These are phyloP conservation scores for Colaptes auratus DNA, from an alignment of 2,113 vertebrate genomes.

Conservation along the genomic window DNA sequence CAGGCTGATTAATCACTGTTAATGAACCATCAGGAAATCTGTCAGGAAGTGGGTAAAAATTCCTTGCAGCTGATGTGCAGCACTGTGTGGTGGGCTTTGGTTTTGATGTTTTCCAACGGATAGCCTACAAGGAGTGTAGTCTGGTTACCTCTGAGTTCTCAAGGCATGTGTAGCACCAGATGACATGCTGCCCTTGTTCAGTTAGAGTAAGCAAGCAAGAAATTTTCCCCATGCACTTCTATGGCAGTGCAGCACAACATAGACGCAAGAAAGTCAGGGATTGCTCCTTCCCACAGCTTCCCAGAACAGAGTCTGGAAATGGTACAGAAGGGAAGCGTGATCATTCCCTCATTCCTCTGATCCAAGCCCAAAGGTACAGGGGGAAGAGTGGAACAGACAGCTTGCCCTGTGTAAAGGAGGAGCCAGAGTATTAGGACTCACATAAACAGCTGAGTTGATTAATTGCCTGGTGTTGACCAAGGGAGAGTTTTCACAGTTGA, in stretches of 20 bases:
- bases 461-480: slow-evolving; percentile 45
- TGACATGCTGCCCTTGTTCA: background rate
- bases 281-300: background rate
- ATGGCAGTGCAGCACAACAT: accelerated
- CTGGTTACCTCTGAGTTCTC: slow-evolving; percentile 7
- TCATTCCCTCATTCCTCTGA: background rate
- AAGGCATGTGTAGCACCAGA: background rate
- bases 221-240: background rate
- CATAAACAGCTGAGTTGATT: slow-evolving; percentile 32
- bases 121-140: background rate
- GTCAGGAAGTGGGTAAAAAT: slow-evolving; percentile 74
- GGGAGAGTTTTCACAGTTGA: slow-evolving; percentile 49
- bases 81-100: slow-evolving; percentile 43
- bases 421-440: background rate
- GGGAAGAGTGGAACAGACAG: background rate
- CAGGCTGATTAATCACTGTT: slow-evolving; percentile 68
- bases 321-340: background rate
- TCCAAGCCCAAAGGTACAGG: background rate
- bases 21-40: slow-evolving; percentile 75
- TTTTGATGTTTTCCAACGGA: slow-evolving; percentile 54
- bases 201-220: background rate
- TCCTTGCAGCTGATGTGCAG: slow-evolving; percentile 72
- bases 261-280: background rate
- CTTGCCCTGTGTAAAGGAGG: background rate
- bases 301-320: background rate